phyloP scores from a whole-genome alignment of 2,888 invertebrate species.

The Zele albiditarsus region DNA sequence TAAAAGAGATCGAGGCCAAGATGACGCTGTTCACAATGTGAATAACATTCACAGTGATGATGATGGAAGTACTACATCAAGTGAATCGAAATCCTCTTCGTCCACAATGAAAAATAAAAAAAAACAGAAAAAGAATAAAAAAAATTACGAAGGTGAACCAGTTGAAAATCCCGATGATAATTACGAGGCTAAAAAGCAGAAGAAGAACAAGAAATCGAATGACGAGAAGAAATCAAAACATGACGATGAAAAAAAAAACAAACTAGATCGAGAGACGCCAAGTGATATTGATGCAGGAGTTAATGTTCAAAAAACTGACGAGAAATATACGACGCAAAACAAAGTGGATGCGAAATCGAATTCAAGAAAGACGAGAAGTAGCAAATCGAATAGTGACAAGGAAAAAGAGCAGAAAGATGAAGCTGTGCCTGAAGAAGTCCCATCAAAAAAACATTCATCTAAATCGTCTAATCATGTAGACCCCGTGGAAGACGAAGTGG shows the following conservation, averaged over 20 bases:
- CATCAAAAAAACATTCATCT: neutral
- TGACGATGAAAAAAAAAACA: conserved; percentile 18
- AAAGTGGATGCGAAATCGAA: conserved; percentile 12
- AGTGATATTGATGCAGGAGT: neutral
- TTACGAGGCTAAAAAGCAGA: conserved; percentile 26
- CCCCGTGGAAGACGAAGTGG: conserved; percentile 13
- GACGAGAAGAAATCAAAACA: conserved; percentile 2
- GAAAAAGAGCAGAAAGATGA: neutral
- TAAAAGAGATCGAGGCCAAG: neutral
- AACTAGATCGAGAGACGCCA: conserved; percentile 20
- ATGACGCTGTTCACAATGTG: conserved; percentile 11
- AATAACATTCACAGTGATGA: conserved; percentile 6
- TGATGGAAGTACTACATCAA: conserved; percentile 17
- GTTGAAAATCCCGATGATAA: conserved; percentile 6
- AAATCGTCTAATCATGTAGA: conserved; percentile 31
- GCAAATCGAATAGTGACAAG: conserved; percentile 6
- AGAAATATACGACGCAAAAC: conserved; percentile 24
- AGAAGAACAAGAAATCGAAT: conserved; percentile 37
- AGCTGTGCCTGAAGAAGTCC: neutral
- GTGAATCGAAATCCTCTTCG: conserved; percentile 26
- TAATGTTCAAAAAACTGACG: neutral
- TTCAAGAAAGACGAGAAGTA: conserved; percentile 18
- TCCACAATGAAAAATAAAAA: conserved; percentile 45
- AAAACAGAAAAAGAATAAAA: conserved; percentile 20
- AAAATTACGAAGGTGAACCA: neutral